These are phyloP conservation scores for Trissolcus brochymenae DNA, from an alignment of 2,888 invertebrate genomes.

Conservation along the genomic window DNA sequence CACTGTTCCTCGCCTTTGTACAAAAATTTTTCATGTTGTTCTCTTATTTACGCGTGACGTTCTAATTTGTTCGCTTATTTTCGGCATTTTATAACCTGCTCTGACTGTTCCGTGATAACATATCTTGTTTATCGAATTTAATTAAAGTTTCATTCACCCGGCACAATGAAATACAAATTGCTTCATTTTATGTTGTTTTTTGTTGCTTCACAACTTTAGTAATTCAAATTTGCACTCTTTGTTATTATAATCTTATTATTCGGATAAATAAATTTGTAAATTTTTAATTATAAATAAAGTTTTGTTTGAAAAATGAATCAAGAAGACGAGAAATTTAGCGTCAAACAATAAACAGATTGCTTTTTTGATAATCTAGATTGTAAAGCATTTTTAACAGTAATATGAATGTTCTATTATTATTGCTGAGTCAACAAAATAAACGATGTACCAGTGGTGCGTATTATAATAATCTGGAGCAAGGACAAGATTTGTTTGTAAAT, in stretches of 20 bases:
- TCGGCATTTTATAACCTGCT: background rate
- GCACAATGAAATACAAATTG: too few relatives aligned
- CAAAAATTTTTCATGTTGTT: background rate
- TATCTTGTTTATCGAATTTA: too few relatives aligned
- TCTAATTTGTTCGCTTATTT: conserved; percentile 15
- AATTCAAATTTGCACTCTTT: background rate
- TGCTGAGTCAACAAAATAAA: conserved; percentile 18
- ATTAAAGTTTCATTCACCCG: too few relatives aligned
- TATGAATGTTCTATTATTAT: conserved; percentile 17
- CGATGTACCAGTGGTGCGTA: conserved; percentile 22
- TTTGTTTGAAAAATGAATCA: too few relatives aligned
- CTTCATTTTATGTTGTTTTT: too few relatives aligned
- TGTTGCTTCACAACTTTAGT: background rate
- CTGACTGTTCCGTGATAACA: background rate
- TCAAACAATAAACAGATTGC: too few relatives aligned
- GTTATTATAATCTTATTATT: too few relatives aligned
- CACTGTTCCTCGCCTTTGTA: background rate
- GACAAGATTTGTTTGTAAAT: conserved; percentile 33
- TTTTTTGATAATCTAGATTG: conserved; percentile 6
- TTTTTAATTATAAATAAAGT: too few relatives aligned
- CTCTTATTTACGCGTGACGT: conserved; percentile 10
- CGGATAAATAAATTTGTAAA: too few relatives aligned
- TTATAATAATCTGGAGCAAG: conserved; percentile 8
- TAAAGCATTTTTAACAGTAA: conserved; percentile 2
- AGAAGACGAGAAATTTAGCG: too few relatives aligned